Conservation (phyloP, 2,888 invertebrate genomes). For the Esperia sulphurella region DNA sequence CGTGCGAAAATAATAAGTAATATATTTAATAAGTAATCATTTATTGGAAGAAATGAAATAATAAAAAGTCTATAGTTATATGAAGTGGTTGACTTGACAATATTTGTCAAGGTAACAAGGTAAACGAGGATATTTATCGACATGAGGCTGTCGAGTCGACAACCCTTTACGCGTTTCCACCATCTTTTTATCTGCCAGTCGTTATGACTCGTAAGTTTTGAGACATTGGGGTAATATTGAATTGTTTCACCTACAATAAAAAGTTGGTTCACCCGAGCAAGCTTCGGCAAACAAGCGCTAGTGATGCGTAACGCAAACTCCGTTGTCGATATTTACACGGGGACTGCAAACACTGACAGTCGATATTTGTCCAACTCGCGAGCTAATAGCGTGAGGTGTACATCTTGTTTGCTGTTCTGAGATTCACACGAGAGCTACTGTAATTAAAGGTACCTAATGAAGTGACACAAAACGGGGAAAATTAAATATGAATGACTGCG, state of each 20-base stretch:
- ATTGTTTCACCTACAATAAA: slow-evolving; percentile 8
- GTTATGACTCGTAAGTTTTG: neutral
- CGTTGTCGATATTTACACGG: slow-evolving; percentile 71
- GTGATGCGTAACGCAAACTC: slow-evolving; percentile 79
- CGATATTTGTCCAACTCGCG: slow-evolving; percentile 68
- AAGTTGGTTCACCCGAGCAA: slow-evolving; percentile 36
- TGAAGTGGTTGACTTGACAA: slow-evolving; percentile 6
- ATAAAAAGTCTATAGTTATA: slow-evolving; percentile 23
- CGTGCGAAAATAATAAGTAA: neutral
- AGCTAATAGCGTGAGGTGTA: slow-evolving; percentile 67
- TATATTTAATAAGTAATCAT: slow-evolving; percentile 2
- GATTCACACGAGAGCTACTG: slow-evolving; percentile 67
- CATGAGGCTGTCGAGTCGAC: slow-evolving; percentile 63
- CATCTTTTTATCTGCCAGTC: slow-evolving; percentile 1
- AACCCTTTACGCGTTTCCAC: slow-evolving; percentile 59
- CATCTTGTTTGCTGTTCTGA: slow-evolving; percentile 49
- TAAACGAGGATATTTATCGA: slow-evolving; percentile 70
- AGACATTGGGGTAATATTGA: slow-evolving; percentile 1
- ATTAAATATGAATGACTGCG: slow-evolving; percentile 12
- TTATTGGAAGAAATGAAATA: neutral
- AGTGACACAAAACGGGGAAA: slow-evolving; percentile 29
- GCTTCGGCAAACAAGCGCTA: slow-evolving; percentile 66
- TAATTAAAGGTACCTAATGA: slow-evolving; percentile 41
- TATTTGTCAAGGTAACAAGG: slow-evolving; percentile 62
- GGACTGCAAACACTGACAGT: slow-evolving; percentile 68